Evolutionary conservation across 2,113 vertebrate species (phyloP).

Genomic region (Zosterops pallidus): DNA sequence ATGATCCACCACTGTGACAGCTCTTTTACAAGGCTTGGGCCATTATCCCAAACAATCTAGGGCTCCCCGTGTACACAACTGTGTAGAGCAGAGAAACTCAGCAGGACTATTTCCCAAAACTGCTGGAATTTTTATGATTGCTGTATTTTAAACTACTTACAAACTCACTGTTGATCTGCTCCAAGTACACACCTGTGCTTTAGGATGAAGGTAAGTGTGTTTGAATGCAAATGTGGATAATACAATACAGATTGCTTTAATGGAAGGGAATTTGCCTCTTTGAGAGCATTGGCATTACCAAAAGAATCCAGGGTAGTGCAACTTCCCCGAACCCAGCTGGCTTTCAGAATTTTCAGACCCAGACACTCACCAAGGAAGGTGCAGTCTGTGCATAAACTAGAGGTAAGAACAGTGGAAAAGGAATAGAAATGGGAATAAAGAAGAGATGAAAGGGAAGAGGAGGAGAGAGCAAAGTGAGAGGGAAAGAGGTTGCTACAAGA

Average conservation of each 20-base stretch:
- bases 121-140: conserved; percentile 40
- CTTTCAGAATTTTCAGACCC: neutral
- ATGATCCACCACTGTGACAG: neutral
- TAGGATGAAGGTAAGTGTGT: neutral
- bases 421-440: neutral
- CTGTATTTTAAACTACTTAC: conserved; percentile 38
- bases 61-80: neutral
- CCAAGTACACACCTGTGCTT: conserved; percentile 35
- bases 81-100: neutral
- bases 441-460: neutral
- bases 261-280: neutral
- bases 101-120: neutral
- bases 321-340: neutral
- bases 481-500: neutral
- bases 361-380: neutral
- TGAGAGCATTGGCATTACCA: neutral
- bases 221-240: conserved; percentile 30
- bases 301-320: neutral
- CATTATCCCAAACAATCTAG: conserved; percentile 24
- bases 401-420: neutral
- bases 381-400: neutral
- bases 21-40: neutral
- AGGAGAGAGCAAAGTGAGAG: neutral
- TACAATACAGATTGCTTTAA: conserved; percentile 40
- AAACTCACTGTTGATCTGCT: conserved; percentile 17